Percentiles rank a stretch among this genome's conserved stretches.
These are phyloP conservation scores for Semotilus atromaculatus DNA, from an alignment of 2,797 vertebrate species.

Conservation along the genomic window DNA sequence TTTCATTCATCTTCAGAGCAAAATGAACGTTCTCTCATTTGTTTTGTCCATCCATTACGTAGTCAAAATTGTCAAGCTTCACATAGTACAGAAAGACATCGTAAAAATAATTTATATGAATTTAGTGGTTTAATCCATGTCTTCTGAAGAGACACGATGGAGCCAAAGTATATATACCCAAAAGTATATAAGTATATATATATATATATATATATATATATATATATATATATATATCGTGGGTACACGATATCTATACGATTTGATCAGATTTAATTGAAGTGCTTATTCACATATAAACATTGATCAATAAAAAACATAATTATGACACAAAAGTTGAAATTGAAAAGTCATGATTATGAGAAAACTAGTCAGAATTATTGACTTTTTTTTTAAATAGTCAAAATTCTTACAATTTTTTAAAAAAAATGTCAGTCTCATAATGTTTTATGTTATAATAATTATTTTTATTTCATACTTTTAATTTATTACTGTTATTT, in stretches of 20 bases:
- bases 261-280: not conserved
- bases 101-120: not conserved
- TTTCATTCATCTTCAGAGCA: not conserved
- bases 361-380: not conserved
- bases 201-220: not conserved
- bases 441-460: not conserved
- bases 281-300: not conserved
- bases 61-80: not conserved
- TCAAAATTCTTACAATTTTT: too few species aligned
- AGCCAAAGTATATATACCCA: rapidly evolving
- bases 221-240: too few species aligned
- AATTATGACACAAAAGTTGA: not conserved
- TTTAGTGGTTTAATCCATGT: not conserved
- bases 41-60: not conserved
- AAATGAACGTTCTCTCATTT: not conserved
- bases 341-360: not conserved
- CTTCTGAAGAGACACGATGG: not conserved
- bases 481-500: not conserved
- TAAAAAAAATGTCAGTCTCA: too few species aligned
- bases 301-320: not conserved
- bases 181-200: not conserved
- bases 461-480: not conserved
- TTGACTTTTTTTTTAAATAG: too few species aligned
- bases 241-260: too few species aligned
- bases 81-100: too few species aligned